Evolutionary conservation across 1,140 invertebrate species (phyloP).

Genomic region (Lerema accius): DNA sequence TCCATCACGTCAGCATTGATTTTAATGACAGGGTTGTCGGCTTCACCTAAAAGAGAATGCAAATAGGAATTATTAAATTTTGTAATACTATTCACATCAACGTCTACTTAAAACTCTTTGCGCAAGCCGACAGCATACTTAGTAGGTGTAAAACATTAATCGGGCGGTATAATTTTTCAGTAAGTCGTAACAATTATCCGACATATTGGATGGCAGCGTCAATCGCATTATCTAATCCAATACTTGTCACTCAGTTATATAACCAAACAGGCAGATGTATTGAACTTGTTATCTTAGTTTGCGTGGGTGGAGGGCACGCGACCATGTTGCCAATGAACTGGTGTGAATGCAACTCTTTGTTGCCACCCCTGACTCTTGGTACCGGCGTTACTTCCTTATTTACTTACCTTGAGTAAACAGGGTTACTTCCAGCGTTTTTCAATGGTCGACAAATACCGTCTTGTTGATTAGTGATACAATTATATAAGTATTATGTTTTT

Average conservation of each 20-base stretch:
- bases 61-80: too few species aligned
- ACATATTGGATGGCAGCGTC: not conserved
- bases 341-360: slow-evolving; percentile 72
- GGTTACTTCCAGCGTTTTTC: not conserved
- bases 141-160: not conserved
- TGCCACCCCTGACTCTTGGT: slow-evolving; percentile 62
- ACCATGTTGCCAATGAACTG: slow-evolving; percentile 66
- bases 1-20: too few species aligned
- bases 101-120: too few species aligned
- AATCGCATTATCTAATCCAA: slow-evolving; percentile 37
- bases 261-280: slow-evolving; percentile 74
- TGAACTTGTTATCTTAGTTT: slow-evolving; percentile 73
- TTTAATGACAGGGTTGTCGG: too few species aligned
- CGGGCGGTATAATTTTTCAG: slow-evolving; percentile 4
- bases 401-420: slow-evolving; percentile 34
- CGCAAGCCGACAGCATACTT: too few species aligned
- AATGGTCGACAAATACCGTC: not conserved
- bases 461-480: too few species aligned
- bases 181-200: slow-evolving; percentile 11
- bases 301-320: slow-evolving; percentile 73
- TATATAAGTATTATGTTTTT: too few species aligned
- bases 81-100: too few species aligned
- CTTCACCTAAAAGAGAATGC: not conserved
- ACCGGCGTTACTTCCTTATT: slow-evolving; percentile 68
- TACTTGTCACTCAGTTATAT: slow-evolving; percentile 57